Evolutionary conservation across 1,140 invertebrate species (phyloP).

Genomic region (Stenopsyche tienmushanensis): DNA sequence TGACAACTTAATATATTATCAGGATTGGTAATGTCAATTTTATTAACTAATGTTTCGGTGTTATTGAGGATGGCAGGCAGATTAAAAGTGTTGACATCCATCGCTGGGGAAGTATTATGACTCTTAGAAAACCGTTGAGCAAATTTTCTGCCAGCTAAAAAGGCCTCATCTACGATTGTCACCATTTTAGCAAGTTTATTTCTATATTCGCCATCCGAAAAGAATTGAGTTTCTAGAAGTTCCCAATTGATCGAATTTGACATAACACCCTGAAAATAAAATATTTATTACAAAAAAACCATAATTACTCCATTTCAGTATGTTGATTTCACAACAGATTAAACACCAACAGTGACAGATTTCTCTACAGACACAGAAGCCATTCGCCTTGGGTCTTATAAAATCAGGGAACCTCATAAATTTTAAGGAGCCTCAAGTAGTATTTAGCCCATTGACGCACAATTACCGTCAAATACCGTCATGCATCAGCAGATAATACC

Average conservation of each 20-base stretch:
- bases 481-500: too few species aligned
- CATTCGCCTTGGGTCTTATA: too few species aligned
- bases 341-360: too few species aligned
- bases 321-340: too few species aligned
- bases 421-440: too few species aligned
- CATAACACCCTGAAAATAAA: slow-evolving; percentile 79
- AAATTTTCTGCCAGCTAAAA: slow-evolving; percentile 78
- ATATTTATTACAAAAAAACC: slow-evolving; percentile 6
- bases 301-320: too few species aligned
- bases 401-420: too few species aligned
- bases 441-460: too few species aligned
- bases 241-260: slow-evolving; percentile 94
- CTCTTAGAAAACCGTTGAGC: slow-evolving; percentile 67
- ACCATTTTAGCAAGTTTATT: slow-evolving; percentile 84
- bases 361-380: too few species aligned
- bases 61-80: slow-evolving; percentile 25
- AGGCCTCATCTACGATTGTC: slow-evolving; percentile 69
- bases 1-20: slow-evolving; percentile 34
- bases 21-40: slow-evolving; percentile 38
- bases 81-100: slow-evolving; percentile 20
- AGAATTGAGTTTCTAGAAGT: slow-evolving; percentile 85
- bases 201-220: slow-evolving; percentile 76
- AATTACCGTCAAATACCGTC: too few species aligned
- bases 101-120: not conserved
- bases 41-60: not conserved